Evolutionary conservation across 2,797 vertebrate species (phyloP).

Genomic region (Hylomyscus alleni): DNA sequence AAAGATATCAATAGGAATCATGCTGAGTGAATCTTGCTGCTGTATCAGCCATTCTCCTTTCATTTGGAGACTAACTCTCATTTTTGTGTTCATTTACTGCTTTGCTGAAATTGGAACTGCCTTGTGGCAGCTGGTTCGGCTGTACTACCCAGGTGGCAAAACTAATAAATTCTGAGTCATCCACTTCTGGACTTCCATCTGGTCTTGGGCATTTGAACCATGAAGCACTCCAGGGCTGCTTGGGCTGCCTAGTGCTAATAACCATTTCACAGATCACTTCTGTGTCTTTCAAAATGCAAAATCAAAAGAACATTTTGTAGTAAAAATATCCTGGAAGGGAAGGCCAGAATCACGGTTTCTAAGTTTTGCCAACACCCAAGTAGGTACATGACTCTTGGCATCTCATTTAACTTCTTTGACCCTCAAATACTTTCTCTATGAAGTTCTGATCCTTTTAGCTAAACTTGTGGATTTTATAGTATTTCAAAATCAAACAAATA

Average conservation of each 20-base stretch:
- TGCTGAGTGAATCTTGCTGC: constrained; percentile 24
- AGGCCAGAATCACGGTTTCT: constrained; percentile 61
- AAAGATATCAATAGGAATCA: not conserved
- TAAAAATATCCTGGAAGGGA: constrained; percentile 68
- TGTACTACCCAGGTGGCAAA: constrained; percentile 83
- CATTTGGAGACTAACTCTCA: constrained; percentile 63
- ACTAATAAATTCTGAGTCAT: constrained; percentile 84
- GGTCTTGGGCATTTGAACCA: constrained; percentile 82
- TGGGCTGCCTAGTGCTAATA: constrained; percentile 79
- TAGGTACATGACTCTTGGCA: constrained; percentile 11
- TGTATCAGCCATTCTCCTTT: constrained; percentile 25
- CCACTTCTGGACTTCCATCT: constrained; percentile 85
- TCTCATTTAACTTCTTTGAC: constrained; percentile 52
- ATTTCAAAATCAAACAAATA: not conserved
- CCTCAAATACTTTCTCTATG: constrained; percentile 56
- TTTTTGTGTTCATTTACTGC: constrained; percentile 79
- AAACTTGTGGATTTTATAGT: constrained; percentile 10
- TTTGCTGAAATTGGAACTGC: constrained; percentile 79
- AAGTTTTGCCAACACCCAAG: constrained; percentile 50
- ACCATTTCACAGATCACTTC: constrained; percentile 80
- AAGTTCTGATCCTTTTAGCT: constrained; percentile 14
- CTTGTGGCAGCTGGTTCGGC: constrained; percentile 79
- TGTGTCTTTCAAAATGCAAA: constrained; percentile 83
- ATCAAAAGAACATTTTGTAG: constrained; percentile 81
- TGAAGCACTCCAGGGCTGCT: constrained; percentile 80